phyloP scores from a whole-genome alignment of 2,888 invertebrate species.

The Chironomus riparius region DNA sequence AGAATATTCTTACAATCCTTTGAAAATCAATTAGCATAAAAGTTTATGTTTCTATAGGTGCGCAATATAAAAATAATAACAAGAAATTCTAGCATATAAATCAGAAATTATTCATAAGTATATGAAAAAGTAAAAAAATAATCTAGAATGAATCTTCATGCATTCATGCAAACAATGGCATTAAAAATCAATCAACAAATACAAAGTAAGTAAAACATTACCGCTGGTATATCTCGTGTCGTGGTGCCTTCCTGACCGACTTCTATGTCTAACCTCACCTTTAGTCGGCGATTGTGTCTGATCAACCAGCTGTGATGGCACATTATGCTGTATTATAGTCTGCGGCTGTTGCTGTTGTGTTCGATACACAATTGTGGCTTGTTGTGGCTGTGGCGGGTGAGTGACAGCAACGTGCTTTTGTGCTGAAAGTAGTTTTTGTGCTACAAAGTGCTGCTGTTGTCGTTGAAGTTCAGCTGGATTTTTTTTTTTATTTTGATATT shows the following conservation, averaged over 20 bases:
- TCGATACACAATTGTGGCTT: constrained; percentile 20
- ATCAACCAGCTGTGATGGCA: background rate
- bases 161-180: background rate
- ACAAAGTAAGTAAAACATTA: constrained; percentile 29
- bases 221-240: constrained; percentile 36
- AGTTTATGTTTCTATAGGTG: too few species aligned
- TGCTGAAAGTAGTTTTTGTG: background rate
- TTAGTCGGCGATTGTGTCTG: background rate
- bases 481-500: background rate
- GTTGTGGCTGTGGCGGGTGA: constrained; percentile 10
- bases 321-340: background rate
- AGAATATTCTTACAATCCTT: too few species aligned
- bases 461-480: constrained; percentile 16
- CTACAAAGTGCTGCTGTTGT: constrained; percentile 8
- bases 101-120: background rate
- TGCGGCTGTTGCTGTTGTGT: background rate
- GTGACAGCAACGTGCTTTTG: constrained; percentile 18
- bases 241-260: constrained; percentile 31
- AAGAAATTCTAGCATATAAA: background rate
- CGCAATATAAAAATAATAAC: background rate
- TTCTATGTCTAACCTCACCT: background rate
- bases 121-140: background rate
- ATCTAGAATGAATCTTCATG: background rate
- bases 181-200: background rate
- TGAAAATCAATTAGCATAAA: too few species aligned